Percentiles rank a stretch among this genome's conserved stretches.
Evolutionary conservation across 2,888 invertebrate genomes (phyloP).

Genomic region (Drosophila koepferae): DNA sequence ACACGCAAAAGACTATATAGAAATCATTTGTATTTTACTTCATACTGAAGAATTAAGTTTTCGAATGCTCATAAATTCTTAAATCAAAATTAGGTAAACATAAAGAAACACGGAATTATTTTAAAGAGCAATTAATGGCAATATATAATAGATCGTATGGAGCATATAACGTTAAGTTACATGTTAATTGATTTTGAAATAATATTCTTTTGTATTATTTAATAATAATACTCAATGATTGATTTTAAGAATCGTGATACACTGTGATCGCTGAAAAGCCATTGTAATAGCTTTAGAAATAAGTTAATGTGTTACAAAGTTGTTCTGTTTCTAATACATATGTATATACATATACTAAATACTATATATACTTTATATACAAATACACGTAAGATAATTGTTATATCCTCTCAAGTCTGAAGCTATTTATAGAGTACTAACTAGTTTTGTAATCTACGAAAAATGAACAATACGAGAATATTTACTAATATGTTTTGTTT

Average conservation of each 20-base stretch:
- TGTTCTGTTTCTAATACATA: conserved; percentile 33
- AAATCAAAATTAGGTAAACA: neutral
- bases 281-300: conserved; percentile 28
- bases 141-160: neutral
- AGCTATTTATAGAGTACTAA: conserved; percentile 46
- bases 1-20: neutral
- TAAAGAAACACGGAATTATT: neutral
- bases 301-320: conserved; percentile 34
- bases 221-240: neutral
- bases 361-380: conserved; percentile 10
- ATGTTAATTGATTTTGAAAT: neutral
- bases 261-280: conserved; percentile 10
- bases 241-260: neutral
- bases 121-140: conserved; percentile 4
- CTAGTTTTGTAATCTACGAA: conserved; percentile 36
- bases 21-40: neutral
- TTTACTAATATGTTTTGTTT: conserved; percentile 51
- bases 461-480: conserved; percentile 17
- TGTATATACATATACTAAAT: conserved; percentile 20
- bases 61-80: neutral
- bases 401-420: conserved; percentile 38
- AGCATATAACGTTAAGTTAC: neutral
- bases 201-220: neutral
- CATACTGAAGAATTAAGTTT: too few species aligned
- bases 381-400: conserved; percentile 54